Evolutionary conservation across 2,797 vertebrate species (phyloP).

Genomic region (Crenuchus spilurus): DNA sequence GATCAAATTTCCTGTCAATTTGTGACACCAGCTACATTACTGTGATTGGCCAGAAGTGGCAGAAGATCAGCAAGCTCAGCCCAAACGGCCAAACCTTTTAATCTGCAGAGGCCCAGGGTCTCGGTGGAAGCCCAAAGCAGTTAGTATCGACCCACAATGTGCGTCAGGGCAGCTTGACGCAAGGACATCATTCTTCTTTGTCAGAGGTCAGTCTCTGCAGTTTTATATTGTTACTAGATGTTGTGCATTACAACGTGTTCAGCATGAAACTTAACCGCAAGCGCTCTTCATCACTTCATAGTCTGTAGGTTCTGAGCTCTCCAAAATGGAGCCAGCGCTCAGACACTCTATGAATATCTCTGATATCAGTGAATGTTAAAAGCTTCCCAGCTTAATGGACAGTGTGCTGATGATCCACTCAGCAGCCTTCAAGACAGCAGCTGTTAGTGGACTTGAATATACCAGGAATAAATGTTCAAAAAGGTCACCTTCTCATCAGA

Average conservation of each 20-base stretch:
- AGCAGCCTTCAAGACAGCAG: background rate
- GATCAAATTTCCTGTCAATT: constrained; percentile 1
- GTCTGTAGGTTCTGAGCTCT: background rate
- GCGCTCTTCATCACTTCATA: constrained; percentile 9
- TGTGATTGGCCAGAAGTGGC: constrained; percentile 15
- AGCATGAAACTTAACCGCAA: background rate
- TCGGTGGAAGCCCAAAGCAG: constrained; percentile 35
- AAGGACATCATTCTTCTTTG: constrained; percentile 37
- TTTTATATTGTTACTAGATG: constrained; percentile 15
- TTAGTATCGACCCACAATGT: constrained; percentile 51
- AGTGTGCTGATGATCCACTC: constrained; percentile 18
- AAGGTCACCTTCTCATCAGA: no score
- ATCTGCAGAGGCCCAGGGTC: background rate
- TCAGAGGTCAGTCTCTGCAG: constrained; percentile 25
- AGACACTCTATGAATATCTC: constrained; percentile 6
- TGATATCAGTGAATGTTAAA: constrained; percentile 37
- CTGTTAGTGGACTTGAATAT: background rate
- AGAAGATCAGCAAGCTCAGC: constrained; percentile 18
- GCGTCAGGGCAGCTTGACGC: constrained; percentile 27
- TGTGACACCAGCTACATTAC: constrained; percentile 2
- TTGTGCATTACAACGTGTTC: constrained; percentile 13
- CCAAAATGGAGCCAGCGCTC: constrained; percentile 12
- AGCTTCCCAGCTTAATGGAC: constrained; percentile 28
- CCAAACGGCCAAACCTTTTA: constrained; percentile 38
- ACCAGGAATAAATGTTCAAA: background rate